Base-by-base conservation (phyloP, 2,797 vertebrate species). In the Crypturellus tataupa region DNA sequence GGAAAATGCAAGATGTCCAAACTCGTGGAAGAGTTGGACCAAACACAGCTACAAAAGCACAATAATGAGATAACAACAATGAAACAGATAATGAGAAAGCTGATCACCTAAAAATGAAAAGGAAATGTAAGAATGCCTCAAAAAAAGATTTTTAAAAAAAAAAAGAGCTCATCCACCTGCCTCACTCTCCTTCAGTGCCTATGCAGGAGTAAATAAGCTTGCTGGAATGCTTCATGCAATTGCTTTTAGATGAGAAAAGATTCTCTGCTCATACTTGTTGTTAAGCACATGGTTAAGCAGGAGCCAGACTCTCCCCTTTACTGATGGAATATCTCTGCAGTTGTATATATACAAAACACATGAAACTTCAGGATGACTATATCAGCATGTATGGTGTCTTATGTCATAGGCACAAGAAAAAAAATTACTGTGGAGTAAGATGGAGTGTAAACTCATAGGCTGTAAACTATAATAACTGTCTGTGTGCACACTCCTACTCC, bases 401-500 rank as follows among this genome's bases (percentile, higher is more conserved):
- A 31, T 65, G 65, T 58, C 79, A 83, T 0, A 0, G 76, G 47
- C 69, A 75, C 10, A 31, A 19, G 33, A 29, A 68, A 65, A 87
- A 65, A 64, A 68, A 80, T 15, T 46, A 58, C 82, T 31, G 55
- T 92, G 69, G 87, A 95, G 81, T 85, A 87, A 77, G 11, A 89
- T 5, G 9, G 59, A 92, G 81, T 40, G 35, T 47, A 92, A 68
- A 78, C 62, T 87, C 64, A 78, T 69, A 53, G 89, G 47, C 82
- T 87, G 72, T 80, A 93, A 91, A 85, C 68, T 92, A 91, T 75
- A 72, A 37, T 62, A 87, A 85, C 53, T 80, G 87, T 47, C 68
- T 76, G 65, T 58, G 87, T 85, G 79, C 55, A n/a, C 29, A 85
- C 93, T 94, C 85, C 87, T 85, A 93, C 89, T 87, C 80, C 42